phyloP scores from a whole-genome alignment of 2,797 vertebrate species.

The Vireo griseus region DNA sequence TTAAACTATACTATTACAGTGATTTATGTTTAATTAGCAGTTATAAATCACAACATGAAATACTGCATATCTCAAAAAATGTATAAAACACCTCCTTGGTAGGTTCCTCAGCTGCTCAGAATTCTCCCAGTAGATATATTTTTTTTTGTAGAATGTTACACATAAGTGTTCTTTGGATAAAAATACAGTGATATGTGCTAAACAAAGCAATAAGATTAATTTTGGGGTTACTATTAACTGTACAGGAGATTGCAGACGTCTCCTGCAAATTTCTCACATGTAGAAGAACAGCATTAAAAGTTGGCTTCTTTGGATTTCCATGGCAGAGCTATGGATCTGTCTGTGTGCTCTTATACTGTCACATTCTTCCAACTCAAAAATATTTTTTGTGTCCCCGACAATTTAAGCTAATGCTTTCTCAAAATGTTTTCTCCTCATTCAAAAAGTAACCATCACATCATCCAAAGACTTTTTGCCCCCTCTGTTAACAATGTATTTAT shows the following conservation, averaged over 20 bases:
- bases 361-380: not conserved
- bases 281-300: not conserved
- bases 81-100: not conserved
- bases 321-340: not conserved
- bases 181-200: not conserved
- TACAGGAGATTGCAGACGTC: not conserved
- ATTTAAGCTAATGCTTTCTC: not conserved
- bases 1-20: not conserved
- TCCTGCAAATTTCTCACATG: not conserved
- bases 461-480: not conserved
- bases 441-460: not conserved
- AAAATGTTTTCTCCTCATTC: rapidly evolving
- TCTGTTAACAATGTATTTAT: not conserved
- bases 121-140: not conserved
- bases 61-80: not conserved
- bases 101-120: not conserved
- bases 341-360: not conserved
- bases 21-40: not conserved
- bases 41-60: not conserved
- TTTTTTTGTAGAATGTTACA: not conserved
- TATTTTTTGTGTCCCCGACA: not conserved
- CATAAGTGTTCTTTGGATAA: not conserved
- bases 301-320: not conserved
- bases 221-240: not conserved
- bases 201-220: not conserved